Base-by-base conservation (phyloP, 2,888 invertebrate species). In the Camponotus fellah region DNA sequence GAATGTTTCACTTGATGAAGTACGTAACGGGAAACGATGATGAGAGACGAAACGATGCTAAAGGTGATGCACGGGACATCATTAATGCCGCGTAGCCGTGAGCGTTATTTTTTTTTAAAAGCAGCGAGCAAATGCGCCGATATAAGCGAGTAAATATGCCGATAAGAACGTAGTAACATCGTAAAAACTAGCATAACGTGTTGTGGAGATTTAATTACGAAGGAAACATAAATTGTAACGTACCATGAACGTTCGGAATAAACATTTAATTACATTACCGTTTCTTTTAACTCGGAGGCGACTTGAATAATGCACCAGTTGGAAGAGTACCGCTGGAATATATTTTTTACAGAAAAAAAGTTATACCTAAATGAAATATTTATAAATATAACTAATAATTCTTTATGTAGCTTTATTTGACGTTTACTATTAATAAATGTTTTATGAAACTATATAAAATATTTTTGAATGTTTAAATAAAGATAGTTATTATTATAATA, bases 11-110 rank as follows among this genome's bases (percentile, higher is more conserved):
- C 43, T 79, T 46, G 58, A 79, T 60, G 21, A 10, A 58, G 17
- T 40, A 34, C 8, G 12, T 79, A 79, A 79, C 74, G 77, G 72
- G 32, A 79, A 69, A 79, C 12, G 21, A 21, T 21, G 56, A 71
- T 77, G 77, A 77, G 69, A 68, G 21, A 77, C 5, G 72, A 46
- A 43, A 77, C 21, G 56, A 26, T 34, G 32, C 21, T 43, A 43
- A 43, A 43, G 32, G 10, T 56, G 69, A 56, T 43, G 40, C 56
- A 34, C 9, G 32, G 32, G n/a, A 79, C 21, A 32, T 71, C 34
- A 58, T 79, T 79, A 79, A 72, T 17, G 43, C 9, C 14, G 32
- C 21, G 21, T 32, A 34, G 14, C 9, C 21, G 14, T 58, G n/a
- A 21, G 12, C 40, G 10, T n/a, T 40, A n/a, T 77, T 69, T 43